Base-by-base conservation (phyloP, 2,888 invertebrate genomes). In the Camptogramma bilineatum region DNA sequence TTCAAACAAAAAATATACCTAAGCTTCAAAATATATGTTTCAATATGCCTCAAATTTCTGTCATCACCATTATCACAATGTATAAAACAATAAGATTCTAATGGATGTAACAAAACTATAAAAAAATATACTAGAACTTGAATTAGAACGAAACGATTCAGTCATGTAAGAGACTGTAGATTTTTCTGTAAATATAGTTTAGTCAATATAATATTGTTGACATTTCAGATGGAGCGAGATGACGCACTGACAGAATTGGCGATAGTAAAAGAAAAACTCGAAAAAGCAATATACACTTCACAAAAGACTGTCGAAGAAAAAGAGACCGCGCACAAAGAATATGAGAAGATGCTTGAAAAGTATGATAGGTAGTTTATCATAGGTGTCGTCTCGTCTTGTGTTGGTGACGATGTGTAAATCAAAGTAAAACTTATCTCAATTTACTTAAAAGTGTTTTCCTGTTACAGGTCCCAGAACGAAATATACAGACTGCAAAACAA, bases 281-380 rank as follows among this genome's bases (percentile, higher is more conserved):
- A 98, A 73, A 98, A 98, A 86, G 95, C 97, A 31, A 95, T 97
- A 68, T 96, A 97, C 77, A 94, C 96, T 28, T 94, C 97, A 69
- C 96, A 96, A 83, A 98, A 98, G 88, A 95, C 96, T 21, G 94
- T 97, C 72, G 98, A 98, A 81, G 98, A 98, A 80, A 96, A 97
- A 77, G 98, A 98, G 77, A 95, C 95, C 57, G 95, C 97, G 76
- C 97, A 97, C 93, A 97, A 97, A 90, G 98, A 98, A 91, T 96
- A 97, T 85, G 98, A 98, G 84, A 97, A 98, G 90, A 95, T 98
- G 94, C 94, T 98, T 77, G 98, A 98, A 90, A 98, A 98, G 94
- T 97, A 97, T 88, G 97, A 97, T 92, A 96, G 96, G 96, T 96
- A 94, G 86, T 80, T 81, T 85, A 77, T 82, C 72, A 76, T 82